These are phyloP conservation scores for Rallus crepitans DNA, from an alignment of 2,797 vertebrate genomes.

Conservation along the genomic window DNA sequence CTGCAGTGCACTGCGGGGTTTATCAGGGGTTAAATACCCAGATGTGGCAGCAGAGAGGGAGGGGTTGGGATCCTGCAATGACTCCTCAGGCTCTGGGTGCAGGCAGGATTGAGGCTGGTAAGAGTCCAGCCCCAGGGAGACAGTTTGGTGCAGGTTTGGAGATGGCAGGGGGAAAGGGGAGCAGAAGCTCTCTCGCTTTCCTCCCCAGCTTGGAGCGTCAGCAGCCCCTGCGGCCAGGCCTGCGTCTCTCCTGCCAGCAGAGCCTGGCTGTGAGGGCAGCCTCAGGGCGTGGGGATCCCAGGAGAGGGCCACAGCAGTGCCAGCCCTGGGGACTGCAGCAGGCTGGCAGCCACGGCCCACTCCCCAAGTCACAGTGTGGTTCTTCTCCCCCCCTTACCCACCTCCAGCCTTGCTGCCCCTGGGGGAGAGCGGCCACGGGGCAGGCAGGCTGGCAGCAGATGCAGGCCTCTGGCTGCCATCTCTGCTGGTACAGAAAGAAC, in stretches of 20 bases:
- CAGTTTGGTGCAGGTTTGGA: neutral
- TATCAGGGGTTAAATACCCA: neutral
- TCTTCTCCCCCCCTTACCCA: too few species aligned
- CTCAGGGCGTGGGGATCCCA: neutral
- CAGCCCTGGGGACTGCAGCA: neutral
- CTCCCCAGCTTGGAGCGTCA: neutral
- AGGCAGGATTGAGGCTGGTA: neutral
- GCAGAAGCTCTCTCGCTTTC: neutral
- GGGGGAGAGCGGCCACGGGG: neutral
- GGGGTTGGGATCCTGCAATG: neutral
- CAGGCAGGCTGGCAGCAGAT: neutral
- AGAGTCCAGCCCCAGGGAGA: neutral
- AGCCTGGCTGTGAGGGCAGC: neutral
- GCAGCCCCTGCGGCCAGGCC: neutral
- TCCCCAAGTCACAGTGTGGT: fast-evolving
- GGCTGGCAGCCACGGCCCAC: neutral
- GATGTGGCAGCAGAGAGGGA: neutral
- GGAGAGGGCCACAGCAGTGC: neutral
- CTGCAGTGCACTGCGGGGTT: neutral
- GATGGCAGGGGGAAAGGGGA: neutral
- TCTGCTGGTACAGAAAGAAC: neutral
- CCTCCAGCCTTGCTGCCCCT: neutral
- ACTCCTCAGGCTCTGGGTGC: neutral
- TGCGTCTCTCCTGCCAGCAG: neutral
- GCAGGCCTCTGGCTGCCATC: neutral